phyloP scores from a whole-genome alignment of 2,888 invertebrate genomes.

The Leptothorax acervorum region DNA sequence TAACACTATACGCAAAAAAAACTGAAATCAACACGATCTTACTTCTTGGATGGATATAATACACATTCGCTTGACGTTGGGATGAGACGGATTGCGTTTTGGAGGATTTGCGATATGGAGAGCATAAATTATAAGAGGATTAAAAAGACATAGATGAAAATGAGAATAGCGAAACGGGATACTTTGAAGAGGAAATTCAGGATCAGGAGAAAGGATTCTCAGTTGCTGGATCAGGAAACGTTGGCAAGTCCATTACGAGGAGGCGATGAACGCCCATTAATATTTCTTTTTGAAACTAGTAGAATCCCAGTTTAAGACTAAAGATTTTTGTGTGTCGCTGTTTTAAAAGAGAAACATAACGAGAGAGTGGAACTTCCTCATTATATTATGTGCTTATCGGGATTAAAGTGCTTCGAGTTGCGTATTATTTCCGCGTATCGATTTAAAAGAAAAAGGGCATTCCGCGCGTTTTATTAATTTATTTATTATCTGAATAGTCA shows the following conservation, averaged over 20 bases:
- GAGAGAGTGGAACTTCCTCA: constrained; percentile 50
- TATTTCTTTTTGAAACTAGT: constrained; percentile 63
- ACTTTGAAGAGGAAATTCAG: constrained; percentile 79
- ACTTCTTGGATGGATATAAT: constrained; percentile 85
- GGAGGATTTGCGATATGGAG: constrained; percentile 79
- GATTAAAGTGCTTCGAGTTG: constrained; percentile 62
- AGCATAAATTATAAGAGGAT: constrained; percentile 81
- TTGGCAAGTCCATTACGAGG: constrained; percentile 78
- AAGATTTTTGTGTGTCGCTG: constrained; percentile 62
- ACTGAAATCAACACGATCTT: constrained; percentile 85
- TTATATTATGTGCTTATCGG: constrained; percentile 54
- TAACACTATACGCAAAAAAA: constrained; percentile 85
- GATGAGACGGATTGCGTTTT: constrained; percentile 80
- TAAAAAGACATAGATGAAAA: constrained; percentile 70
- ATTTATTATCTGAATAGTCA: constrained; percentile 55
- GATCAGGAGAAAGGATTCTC: constrained; percentile 78
- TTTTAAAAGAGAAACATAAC: constrained; percentile 42
- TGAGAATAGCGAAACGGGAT: constrained; percentile 73
- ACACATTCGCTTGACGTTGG: constrained; percentile 82
- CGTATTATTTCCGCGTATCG: constrained; percentile 49
- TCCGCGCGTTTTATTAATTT: constrained; percentile 52
- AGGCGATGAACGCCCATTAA: constrained; percentile 64
- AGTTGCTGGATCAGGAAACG: constrained; percentile 75
- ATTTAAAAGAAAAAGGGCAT: constrained; percentile 34
- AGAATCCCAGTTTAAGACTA: constrained; percentile 60